These are phyloP conservation scores for Anaspis maculata DNA, from an alignment of 2,888 invertebrate genomes.

Conservation along the genomic window DNA sequence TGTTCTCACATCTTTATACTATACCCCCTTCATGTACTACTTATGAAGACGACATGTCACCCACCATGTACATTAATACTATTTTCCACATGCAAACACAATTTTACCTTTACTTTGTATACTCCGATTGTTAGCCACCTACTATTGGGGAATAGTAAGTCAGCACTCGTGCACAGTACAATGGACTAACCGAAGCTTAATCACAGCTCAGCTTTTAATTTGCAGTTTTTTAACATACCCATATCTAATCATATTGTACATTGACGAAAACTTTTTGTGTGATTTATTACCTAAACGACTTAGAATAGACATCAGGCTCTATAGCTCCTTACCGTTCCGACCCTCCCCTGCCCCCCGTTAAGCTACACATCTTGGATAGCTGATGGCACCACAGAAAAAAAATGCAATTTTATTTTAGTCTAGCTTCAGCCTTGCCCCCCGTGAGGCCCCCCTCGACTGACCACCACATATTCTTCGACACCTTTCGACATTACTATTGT, in stretches of 20 bases:
- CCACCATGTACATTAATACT: too few relatives aligned
- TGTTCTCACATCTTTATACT: constrained; percentile 8
- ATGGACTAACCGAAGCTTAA: constrained; percentile 45
- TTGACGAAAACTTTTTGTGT: constrained; percentile 35
- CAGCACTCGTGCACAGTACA: constrained; percentile 44
- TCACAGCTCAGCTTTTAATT: constrained; percentile 45
- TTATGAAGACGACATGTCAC: too few relatives aligned
- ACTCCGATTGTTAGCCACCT: constrained; percentile 11
- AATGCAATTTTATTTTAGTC: constrained; percentile 25
- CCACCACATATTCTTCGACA: constrained; percentile 27
- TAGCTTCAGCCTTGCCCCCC: constrained; percentile 17
- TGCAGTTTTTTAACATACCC: constrained; percentile 40
- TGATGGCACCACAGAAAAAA: constrained; percentile 24
- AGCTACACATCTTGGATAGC: constrained; percentile 15
- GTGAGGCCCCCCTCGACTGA: constrained; percentile 25
- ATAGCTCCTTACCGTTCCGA: too few relatives aligned
- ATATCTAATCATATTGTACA: constrained; percentile 39
- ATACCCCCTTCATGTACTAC: too few relatives aligned
- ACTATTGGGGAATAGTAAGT: too few relatives aligned
- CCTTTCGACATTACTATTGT: constrained; percentile 18
- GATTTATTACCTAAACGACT: constrained; percentile 33
- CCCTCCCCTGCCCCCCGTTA: constrained; percentile 10
- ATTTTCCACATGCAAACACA: too few relatives aligned
- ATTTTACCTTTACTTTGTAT: constrained; percentile 13
- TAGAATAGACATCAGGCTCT: constrained; percentile 32